Evolutionary conservation across 2,888 invertebrate genomes (phyloP), one percentile per base, ranked within the genome.

Genomic region (Apamea monoglypha): DNA sequence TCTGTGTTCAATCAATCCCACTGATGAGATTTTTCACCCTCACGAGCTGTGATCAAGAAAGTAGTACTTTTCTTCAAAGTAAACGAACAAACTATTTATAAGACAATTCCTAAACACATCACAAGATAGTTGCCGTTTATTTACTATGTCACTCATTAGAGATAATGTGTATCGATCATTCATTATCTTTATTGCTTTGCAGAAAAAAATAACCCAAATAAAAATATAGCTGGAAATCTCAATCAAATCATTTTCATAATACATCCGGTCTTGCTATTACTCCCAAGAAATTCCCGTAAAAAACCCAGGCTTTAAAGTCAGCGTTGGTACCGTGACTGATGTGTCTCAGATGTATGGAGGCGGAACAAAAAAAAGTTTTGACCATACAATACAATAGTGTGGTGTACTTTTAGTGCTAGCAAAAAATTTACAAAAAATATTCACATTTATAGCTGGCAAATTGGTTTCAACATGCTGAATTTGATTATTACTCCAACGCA

Each of bases 171-270:
- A 80, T 80, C 59, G 53, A 83, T 83, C 83, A 80, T 76, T 76
- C 50, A 76, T 78, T 82, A 83, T 82, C 83, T 76, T 82, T 77
- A 76, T 76, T 40, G 79, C 56, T 80, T 76, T 82, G 66, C 50
- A 61, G 80, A 76, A 82, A 53, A 74, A 44, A 44, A 61, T 53
- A 53, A 44, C 29, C 56, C 2, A 53, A 67, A 44, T 83, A 16
- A 40, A n/a, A 83, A 50, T 44, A 18, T 61, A 67, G 25, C 80
- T 80, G 59, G 50, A 76, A 67, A 76, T 76, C 18, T 76, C 40
- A 32, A 40, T 32, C n/a, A 76, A 25, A 67, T 67, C 1, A 64
- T 53, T 36, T 74, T 21, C 36, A 16, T 36, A 73, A 74, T 47
- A 64, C 8, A 67, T 68, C n/a, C 18, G 53, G 16, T 76, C 10